Conservation (phyloP, 2,113 vertebrate genomes). For the Candoia aspera region DNA sequence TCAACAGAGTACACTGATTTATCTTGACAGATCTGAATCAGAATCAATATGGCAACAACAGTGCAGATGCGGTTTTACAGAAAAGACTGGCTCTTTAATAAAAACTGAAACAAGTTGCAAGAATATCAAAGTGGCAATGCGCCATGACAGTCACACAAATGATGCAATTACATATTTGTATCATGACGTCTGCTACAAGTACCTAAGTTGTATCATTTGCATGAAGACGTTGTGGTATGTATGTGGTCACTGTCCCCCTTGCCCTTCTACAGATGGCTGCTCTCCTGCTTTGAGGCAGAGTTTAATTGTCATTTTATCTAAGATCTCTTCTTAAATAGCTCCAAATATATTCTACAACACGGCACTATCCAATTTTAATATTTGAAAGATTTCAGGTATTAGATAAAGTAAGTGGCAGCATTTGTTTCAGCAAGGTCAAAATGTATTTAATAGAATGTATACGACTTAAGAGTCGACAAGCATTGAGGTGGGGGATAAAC, state of each 20-base stretch:
- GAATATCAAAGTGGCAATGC: neutral
- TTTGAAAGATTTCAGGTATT: neutral
- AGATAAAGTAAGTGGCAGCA: neutral
- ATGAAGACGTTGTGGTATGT: neutral
- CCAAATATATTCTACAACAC: neutral
- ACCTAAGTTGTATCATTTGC: neutral
- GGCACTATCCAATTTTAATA: neutral
- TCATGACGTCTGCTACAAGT: neutral
- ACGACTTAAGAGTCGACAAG: neutral
- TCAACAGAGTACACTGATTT: constrained; percentile 37
- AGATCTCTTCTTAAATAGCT: neutral
- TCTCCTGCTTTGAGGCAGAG: neutral
- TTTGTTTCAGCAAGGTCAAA: neutral
- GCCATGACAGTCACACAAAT: neutral
- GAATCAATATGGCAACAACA: neutral
- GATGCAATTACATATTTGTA: neutral
- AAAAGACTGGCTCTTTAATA: neutral
- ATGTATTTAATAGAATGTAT: neutral
- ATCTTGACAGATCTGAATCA: neutral
- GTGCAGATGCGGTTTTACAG: neutral
- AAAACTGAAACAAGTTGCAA: neutral
- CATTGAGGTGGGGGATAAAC: neutral
- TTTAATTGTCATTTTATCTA: neutral
- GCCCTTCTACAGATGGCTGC: neutral
- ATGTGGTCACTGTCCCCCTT: neutral